These are phyloP conservation scores for Ginglymostoma cirratum DNA, from an alignment of 2,113 vertebrate genomes.

Conservation along the genomic window DNA sequence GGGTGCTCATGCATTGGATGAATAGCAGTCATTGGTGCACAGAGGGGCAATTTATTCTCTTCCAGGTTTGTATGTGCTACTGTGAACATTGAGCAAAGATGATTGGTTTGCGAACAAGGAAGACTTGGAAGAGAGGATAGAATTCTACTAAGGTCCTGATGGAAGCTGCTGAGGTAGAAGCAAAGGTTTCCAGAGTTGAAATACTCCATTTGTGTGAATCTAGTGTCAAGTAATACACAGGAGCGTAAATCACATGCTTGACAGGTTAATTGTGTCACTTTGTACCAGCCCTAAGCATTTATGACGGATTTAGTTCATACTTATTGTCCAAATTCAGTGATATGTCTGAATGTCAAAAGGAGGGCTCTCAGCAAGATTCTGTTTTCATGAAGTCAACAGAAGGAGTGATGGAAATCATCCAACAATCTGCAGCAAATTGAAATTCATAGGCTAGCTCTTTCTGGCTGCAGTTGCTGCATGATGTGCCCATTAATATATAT, in stretches of 20 bases:
- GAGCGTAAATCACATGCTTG: neutral
- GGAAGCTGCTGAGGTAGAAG: neutral
- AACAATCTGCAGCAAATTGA: neutral
- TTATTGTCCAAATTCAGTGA: neutral
- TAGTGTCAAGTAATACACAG: too few species aligned
- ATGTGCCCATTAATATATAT: neutral
- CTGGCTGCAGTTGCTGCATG: neutral
- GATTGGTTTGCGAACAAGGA: too few species aligned
- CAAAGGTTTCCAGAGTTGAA: neutral
- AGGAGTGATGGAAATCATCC: neutral
- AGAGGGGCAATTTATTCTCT: neutral
- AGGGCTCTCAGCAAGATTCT: neutral
- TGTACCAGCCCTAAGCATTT: neutral
- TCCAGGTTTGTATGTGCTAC: neutral
- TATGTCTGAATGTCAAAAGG: neutral
- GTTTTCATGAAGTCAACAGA: neutral
- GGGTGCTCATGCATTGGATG: neutral
- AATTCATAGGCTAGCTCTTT: neutral
- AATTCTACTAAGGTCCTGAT: too few species aligned
- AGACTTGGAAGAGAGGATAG: too few species aligned
- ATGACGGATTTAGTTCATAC: neutral
- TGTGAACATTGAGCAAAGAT: neutral
- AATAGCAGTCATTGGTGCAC: neutral
- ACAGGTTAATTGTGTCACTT: neutral
- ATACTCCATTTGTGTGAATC: neutral